Base-by-base conservation (phyloP, 2,888 invertebrate species). In the Brenthis daphne region DNA sequence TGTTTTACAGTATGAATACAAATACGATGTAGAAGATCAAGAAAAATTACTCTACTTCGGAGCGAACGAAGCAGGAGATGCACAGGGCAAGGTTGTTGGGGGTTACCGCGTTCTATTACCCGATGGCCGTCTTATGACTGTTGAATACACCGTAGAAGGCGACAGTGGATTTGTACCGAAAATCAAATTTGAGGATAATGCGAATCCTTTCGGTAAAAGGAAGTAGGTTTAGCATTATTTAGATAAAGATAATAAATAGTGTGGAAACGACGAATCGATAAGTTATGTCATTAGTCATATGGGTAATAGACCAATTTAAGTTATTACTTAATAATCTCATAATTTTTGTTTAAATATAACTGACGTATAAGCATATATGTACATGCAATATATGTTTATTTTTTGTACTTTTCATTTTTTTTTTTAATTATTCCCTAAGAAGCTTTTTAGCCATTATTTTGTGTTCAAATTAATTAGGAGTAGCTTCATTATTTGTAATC, bases 121-220 rank as follows among this genome's bases (percentile, higher is more conserved):
- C 4, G 96, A 96, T 80, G 95, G 95, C 51, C 90, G 96, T 71
- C 93, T 96, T 51, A 96, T 96, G 96, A 95, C 94, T 0, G 96
- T 96, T 0, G 94, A 95, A 72, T 96, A 96, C 81, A 94, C 94
- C 1, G 96, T 96, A 0, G 95, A 96, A 75, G 95, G 95, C 8
- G 94, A 95, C 73, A 95, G 95, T 72, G 96, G 96, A 6, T 96
- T 95, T 79, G 95, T 95, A 2, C 96, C 96, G 43, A 95, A 94
- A 82, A 94, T 96, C 74, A 93, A 94, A 57, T 96, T 95, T 80
- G 94, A 94, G 77, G 93, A 94, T 64, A 94, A 94, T 82, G 94
- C 94, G n/a, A 94, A 90, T 77, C 94, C 94, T 48, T 93, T 94
- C 81, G 88, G 88, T 29, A 88, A 89, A 81, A 86, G 86, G 74